phyloP scores from a whole-genome alignment of 2,797 vertebrate genomes.

The Lepilemur ruficaudatus region DNA sequence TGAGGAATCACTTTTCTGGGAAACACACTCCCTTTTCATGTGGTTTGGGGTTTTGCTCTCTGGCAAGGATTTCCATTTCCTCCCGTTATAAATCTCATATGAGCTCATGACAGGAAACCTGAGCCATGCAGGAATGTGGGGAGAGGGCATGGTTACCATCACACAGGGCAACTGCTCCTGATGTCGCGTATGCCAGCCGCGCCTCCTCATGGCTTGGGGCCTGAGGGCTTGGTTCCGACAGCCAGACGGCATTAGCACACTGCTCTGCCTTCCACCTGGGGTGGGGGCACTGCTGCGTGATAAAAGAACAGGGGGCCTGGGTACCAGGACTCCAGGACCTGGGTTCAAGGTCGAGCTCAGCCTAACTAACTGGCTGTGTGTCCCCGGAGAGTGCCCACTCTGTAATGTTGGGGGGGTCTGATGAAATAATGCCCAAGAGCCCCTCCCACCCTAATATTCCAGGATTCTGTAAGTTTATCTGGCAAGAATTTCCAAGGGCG shows the following conservation, averaged over 20 bases:
- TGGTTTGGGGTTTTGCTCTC: not conserved
- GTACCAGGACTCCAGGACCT: not conserved
- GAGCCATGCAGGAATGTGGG: not conserved
- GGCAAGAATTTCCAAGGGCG: no score
- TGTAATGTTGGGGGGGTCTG: no score
- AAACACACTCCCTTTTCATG: not conserved
- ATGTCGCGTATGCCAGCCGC: rapidly evolving
- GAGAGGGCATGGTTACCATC: not conserved
- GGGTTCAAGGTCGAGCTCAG: not conserved
- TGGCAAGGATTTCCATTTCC: not conserved
- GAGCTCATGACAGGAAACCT: not conserved
- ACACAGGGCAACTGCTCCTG: not conserved
- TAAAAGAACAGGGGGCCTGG: not conserved
- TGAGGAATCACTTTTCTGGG: no score
- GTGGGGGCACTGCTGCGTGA: no score
- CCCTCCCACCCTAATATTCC: not conserved
- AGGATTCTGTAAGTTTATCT: not conserved
- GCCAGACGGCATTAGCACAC: not conserved
- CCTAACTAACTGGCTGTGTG: not conserved
- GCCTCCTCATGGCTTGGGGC: rapidly evolving
- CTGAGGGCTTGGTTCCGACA: not conserved
- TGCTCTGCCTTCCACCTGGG: no score
- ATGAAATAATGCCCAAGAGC: not conserved
- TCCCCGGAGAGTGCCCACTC: not conserved
- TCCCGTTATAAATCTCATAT: not conserved